Conservation (phyloP, 2,797 vertebrate species). For the Danio albolineatus region DNA sequence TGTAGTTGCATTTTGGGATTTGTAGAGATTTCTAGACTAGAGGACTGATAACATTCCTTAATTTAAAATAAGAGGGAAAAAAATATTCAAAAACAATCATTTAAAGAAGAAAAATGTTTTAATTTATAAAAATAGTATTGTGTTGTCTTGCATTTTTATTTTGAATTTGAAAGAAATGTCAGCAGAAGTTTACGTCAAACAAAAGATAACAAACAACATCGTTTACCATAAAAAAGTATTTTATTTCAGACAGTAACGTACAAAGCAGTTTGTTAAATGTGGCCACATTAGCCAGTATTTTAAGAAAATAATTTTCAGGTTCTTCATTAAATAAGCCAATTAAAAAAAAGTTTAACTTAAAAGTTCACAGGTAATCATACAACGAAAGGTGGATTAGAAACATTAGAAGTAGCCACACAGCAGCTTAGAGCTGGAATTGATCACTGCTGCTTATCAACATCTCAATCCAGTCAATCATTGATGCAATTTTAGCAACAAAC, state of each 20-base stretch:
- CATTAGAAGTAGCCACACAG: slow-evolving; percentile 67
- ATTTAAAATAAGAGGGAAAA: no score
- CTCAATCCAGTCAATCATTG: slow-evolving; percentile 44
- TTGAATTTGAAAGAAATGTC: no score
- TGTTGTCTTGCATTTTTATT: no score
- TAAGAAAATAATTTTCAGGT: slow-evolving; percentile 37
- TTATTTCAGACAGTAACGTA: slow-evolving; percentile 41
- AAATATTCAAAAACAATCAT: no score
- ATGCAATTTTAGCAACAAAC: slow-evolving; percentile 35
- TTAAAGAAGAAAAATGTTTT: no score
- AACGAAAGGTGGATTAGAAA: background rate
- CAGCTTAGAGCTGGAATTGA: slow-evolving; percentile 64
- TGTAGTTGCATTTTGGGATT: no score
- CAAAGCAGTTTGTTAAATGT: background rate
- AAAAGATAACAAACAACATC: background rate
- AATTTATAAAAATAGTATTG: no score
- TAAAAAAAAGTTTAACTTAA: background rate
- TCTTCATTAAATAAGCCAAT: slow-evolving; percentile 29
- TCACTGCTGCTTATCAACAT: slow-evolving; percentile 17
- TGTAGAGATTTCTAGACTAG: no score
- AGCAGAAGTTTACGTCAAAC: background rate
- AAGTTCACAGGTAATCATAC: background rate
- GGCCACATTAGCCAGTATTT: background rate
- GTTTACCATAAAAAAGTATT: slow-evolving; percentile 7
- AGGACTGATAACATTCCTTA: no score